These are phyloP conservation scores for Icerya purchasi DNA, from an alignment of 2,888 invertebrate genomes.

Conservation along the genomic window DNA sequence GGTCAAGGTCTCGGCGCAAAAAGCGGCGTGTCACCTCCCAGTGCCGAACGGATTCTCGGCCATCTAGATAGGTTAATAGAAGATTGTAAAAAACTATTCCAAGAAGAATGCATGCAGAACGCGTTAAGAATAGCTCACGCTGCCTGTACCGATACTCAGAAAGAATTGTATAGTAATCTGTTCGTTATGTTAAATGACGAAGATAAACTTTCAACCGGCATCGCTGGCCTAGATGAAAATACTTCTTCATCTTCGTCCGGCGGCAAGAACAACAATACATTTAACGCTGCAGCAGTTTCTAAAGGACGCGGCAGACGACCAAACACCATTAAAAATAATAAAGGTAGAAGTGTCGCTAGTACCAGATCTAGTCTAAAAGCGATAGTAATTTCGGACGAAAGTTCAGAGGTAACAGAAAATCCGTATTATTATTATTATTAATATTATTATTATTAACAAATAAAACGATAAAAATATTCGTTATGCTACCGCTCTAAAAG, in stretches of 20 bases:
- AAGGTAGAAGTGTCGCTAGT: slow-evolving; percentile 24
- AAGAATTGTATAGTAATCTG: slow-evolving; percentile 74
- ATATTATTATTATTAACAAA: no score
- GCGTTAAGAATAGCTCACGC: slow-evolving; percentile 73
- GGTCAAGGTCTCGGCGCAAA: slow-evolving; percentile 17
- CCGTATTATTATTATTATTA: no score
- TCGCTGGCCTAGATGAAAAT: slow-evolving; percentile 7
- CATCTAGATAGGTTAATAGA: slow-evolving; percentile 58
- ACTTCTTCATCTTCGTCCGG: neutral
- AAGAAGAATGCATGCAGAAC: slow-evolving; percentile 74
- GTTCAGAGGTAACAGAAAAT: slow-evolving; percentile 67
- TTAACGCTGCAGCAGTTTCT: slow-evolving; percentile 16
- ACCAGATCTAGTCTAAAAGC: slow-evolving; percentile 23
- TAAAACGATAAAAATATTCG: no score
- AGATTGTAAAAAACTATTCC: slow-evolving; percentile 23
- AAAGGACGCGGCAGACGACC: slow-evolving; percentile 18
- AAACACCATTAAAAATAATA: slow-evolving; percentile 20
- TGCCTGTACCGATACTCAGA: slow-evolving; percentile 67
- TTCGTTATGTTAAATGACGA: slow-evolving; percentile 79
- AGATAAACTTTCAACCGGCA: slow-evolving; percentile 27
- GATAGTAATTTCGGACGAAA: slow-evolving; percentile 50
- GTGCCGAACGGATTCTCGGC: slow-evolving; percentile 43
- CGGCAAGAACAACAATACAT: slow-evolving; percentile 3
- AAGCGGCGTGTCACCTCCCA: slow-evolving; percentile 18
- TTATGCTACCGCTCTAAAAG: no score